Conservation (phyloP, 2,797 vertebrate species). For the Acipenser oxyrinchus region DNA sequence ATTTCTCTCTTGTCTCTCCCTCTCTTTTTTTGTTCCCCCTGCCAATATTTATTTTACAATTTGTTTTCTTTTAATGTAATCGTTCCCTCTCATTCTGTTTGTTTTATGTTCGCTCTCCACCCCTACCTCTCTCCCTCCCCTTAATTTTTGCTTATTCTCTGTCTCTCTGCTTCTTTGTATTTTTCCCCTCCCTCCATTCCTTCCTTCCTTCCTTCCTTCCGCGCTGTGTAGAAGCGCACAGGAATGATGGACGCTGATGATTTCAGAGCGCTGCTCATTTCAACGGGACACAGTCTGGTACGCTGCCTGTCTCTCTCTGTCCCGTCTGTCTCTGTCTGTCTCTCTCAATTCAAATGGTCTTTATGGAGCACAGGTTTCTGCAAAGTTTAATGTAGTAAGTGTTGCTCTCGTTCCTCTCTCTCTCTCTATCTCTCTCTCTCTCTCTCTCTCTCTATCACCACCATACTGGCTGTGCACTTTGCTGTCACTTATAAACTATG, state of each 20-base stretch:
- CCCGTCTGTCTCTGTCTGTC: not conserved
- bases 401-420: not conserved
- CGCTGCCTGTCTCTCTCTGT: slow-evolving; percentile 22
- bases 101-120: too few relatives aligned
- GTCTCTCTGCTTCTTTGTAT: not conserved
- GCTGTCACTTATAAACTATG: too few relatives aligned
- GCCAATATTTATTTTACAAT: not conserved
- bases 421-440: not conserved
- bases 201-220: slow-evolving; percentile 1
- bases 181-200: slow-evolving; percentile 5
- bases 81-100: slow-evolving; percentile 23
- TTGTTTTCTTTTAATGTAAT: slow-evolving; percentile 21
- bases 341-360: not conserved
- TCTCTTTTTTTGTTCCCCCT: slow-evolving; percentile 3
- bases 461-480: too few relatives aligned
- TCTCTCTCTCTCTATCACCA: not conserved
- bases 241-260: slow-evolving; percentile 82
- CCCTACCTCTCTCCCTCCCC: slow-evolving; percentile 1
- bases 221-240: slow-evolving; percentile 37
- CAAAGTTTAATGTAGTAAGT: not conserved
- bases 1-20: slow-evolving; percentile 18
- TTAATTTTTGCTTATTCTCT: slow-evolving; percentile 15
- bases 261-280: slow-evolving; percentile 87
- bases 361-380: not conserved
- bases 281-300: slow-evolving; percentile 92